These are phyloP conservation scores for Parnassius apollo DNA, from an alignment of 2,888 invertebrate species.

Conservation along the genomic window DNA sequence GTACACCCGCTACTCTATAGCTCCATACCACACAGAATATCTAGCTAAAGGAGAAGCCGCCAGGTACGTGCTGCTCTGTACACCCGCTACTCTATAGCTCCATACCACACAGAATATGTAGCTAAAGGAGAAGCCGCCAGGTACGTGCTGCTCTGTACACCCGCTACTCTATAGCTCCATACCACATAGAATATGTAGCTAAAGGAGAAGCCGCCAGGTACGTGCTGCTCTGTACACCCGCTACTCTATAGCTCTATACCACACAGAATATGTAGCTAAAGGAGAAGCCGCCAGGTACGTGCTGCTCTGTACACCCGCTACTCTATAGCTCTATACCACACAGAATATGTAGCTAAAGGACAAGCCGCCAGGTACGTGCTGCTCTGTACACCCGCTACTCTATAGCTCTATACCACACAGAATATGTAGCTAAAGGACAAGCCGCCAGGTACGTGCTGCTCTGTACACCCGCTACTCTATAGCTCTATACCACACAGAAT, in stretches of 20 bases:
- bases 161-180: background rate
- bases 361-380: conserved; percentile 12
- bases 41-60: conserved; percentile 1
- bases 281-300: conserved; percentile 13
- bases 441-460: conserved; percentile 5
- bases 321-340: background rate
- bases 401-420: background rate
- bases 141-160: background rate
- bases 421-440: background rate
- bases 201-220: conserved; percentile 13
- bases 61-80: background rate
- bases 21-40: background rate
- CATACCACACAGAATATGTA: too few relatives aligned
- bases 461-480: background rate
- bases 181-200: too few relatives aligned
- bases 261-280: too few relatives aligned
- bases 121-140: conserved; percentile 6
- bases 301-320: background rate
- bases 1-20: background rate
- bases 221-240: too few relatives aligned
- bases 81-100: background rate
- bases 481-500: background rate
- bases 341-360: too few relatives aligned
- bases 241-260: background rate
- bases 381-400: background rate